phyloP scores from a whole-genome alignment of 2,113 vertebrate genomes.

The Sebastes schlegelii region DNA sequence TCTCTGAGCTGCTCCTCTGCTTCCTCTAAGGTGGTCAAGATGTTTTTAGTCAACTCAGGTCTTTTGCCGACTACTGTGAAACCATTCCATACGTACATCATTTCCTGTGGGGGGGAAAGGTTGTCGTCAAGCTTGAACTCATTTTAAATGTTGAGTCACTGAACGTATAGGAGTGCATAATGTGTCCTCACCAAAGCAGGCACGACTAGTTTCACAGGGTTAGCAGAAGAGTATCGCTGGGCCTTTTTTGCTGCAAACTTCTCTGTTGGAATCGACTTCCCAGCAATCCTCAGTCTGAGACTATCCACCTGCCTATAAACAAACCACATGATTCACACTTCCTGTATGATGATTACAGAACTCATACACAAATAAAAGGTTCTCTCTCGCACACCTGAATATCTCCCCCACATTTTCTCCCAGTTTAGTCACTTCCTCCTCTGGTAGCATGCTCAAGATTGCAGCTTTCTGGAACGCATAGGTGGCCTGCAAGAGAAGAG shows the following conservation, averaged over 20 bases:
- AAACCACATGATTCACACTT: background rate
- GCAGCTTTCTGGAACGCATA: constrained; percentile 94
- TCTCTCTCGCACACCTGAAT: constrained; percentile 86
- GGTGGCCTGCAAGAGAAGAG: constrained; percentile 84
- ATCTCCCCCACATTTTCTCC: constrained; percentile 88
- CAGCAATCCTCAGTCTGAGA: constrained; percentile 82
- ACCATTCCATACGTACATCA: constrained; percentile 89
- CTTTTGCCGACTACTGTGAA: constrained; percentile 83
- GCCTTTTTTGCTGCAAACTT: constrained; percentile 86
- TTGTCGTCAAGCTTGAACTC: background rate
- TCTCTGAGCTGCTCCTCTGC: constrained; percentile 87
- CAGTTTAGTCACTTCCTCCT: constrained; percentile 84
- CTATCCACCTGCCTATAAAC: constrained; percentile 81
- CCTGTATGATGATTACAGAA: background rate
- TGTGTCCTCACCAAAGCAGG: constrained; percentile 80
- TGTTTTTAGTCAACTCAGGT: constrained; percentile 82
- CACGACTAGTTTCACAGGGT: constrained; percentile 73
- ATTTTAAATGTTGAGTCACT: background rate
- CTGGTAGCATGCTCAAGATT: constrained; percentile 93
- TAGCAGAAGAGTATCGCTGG: constrained; percentile 71
- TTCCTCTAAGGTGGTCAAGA: constrained; percentile 89
- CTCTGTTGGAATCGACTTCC: constrained; percentile 85
- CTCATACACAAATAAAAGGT: too few relatives aligned
- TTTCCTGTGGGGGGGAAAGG: constrained; percentile 74
- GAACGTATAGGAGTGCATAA: background rate